Evolutionary conservation across 2,113 vertebrate genomes (phyloP), one percentile per base, ranked within the genome.

Genomic region (Rafetus swinhoei): DNA sequence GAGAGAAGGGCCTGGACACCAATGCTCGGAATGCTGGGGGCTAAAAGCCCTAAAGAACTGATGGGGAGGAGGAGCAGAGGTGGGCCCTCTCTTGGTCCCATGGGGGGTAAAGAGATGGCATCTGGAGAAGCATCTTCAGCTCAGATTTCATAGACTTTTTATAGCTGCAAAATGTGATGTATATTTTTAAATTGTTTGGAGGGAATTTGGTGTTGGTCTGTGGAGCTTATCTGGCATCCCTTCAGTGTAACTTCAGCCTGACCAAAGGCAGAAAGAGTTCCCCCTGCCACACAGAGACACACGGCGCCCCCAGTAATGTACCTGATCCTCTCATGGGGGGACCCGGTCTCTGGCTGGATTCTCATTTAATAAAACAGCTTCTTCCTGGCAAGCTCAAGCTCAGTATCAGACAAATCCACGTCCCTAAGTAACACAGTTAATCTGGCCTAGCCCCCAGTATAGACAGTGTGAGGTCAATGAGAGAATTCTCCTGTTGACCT

Each of bases 301-400:
- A 16, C 0, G 1, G 39, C 0, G 8, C 39, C 29, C 76, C 52
- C 0, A 0, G 2, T 1, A 2, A 13, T 35, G 35, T 35, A 62
- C 79, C 56, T 57, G 4, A 0, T 80, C 50, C 84, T 35, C 56
- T 50, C 5, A 45, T 1, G 0, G 18, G 2, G 22, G 52, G 22
- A 35, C 5, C 3, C 13, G 52, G 11, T 74, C 53, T 25, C 0
- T 0, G 65, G 6, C 15, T 14, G 6, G 16, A 25, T 25, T 76
- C 5, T 25, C 74, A 25, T 76, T 76, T 45, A 76, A 76, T 76
- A 76, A 14, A 6, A 76, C 32, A 45, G 74, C 74, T 76, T 45
- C 74, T 24, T 76, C 21, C 24, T 12, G 74, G 35, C 74, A 21
- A 24, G 39, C 39, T 52, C 60, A 55, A 35, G 65, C 15, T 18